Base-by-base conservation (phyloP, 2,113 vertebrate genomes). In the Arenaria interpres region DNA sequence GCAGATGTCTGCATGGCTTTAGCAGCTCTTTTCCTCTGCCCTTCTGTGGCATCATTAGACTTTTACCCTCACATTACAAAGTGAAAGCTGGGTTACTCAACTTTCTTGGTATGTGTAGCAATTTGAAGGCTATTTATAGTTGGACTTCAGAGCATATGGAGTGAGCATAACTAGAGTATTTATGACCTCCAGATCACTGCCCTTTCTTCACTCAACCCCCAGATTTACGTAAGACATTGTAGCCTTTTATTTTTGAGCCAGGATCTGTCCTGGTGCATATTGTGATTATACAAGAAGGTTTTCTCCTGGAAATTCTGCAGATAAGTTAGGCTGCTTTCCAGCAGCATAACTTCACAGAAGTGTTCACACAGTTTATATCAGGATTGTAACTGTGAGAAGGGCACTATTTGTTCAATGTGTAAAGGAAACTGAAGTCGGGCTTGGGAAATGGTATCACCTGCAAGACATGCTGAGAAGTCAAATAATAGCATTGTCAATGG, bases 41-140 rank as follows among this genome's bases (percentile, higher is more conserved):
- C 94, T 97, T 96, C 88, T 94, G 95, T 88, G 88, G 66, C 88
- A 96, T 96, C 93, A 92, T 96, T 93, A 93, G 92, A 93, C 90
- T 93, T 97, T 89, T 76, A 81, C 89, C 80, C 95, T 97, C 67
- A 50, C 71, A 88, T 91, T 88, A 83, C 89, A 93, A 89, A 96
- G 93, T 81, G 53, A 91, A 95, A 96, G 95, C 95, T 95, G 80
- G 60, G 94, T 96, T 95, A 89, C 89, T 96, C 57, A 88, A 96
- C 96, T 93, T 90, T 69, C 80, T 96, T 88, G 75, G 96, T 93
- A 69, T 78, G 89, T 88, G 76, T 88, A 88, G 79, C 95, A 77
- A 86, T 95, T 96, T 96, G 80, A 90, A 82, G 79, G 35, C 90
- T 97, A 96, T 97, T 93, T 96, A 91, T 95, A 96, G 95, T 33